Evolutionary conservation across 2,113 vertebrate species (phyloP).

Genomic region (Halcyon senegalensis): DNA sequence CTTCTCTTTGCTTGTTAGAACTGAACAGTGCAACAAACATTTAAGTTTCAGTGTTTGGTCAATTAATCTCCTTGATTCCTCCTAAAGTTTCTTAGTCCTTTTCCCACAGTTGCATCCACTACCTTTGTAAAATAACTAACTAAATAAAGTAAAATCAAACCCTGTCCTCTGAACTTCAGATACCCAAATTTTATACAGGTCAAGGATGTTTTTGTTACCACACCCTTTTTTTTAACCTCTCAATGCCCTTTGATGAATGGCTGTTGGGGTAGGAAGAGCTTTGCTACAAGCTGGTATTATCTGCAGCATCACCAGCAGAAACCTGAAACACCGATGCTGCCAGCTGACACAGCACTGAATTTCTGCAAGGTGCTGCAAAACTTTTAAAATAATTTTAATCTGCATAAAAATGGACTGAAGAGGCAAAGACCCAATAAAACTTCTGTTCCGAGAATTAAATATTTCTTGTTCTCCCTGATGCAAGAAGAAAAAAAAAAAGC

Average conservation of each 20-base stretch:
- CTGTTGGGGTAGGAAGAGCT: constrained; percentile 1
- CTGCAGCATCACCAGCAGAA: not conserved
- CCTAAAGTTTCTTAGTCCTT: not conserved
- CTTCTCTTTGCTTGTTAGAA: not conserved
- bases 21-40: not conserved
- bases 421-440: not conserved
- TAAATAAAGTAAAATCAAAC: not conserved
- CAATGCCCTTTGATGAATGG: constrained; percentile 18
- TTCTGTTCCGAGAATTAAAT: not conserved
- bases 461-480: not conserved
- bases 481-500: not conserved
- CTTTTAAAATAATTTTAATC: not conserved
- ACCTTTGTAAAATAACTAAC: not conserved
- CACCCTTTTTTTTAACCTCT: constrained; percentile 1
- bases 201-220: constrained; percentile 20
- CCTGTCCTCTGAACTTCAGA: not conserved
- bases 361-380: not conserved
- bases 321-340: not conserved
- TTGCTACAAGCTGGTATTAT: not conserved
- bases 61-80: not conserved
- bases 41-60: not conserved
- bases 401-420: not conserved
- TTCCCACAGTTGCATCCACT: not conserved
- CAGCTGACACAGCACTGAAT: not conserved
- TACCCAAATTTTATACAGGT: not conserved